These are phyloP conservation scores for Eupithecia centaureata DNA, from an alignment of 2,888 invertebrate genomes.

Conservation along the genomic window DNA sequence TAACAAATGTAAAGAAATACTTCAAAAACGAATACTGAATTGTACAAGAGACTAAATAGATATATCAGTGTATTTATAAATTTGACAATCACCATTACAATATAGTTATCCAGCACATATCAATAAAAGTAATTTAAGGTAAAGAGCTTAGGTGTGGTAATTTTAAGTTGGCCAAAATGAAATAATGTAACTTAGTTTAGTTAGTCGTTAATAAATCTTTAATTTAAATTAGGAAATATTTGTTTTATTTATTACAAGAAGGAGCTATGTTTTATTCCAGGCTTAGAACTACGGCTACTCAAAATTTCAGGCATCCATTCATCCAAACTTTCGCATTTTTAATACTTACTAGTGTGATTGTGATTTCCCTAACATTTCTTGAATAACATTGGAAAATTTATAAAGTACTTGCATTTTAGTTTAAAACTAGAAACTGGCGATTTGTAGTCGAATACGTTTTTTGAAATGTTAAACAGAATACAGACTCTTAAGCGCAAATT, in stretches of 20 bases:
- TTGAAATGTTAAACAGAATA: background rate
- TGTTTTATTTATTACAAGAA: slow-evolving; percentile 20
- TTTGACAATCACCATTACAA: slow-evolving; percentile 20
- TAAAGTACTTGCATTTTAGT: background rate
- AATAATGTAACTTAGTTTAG: background rate
- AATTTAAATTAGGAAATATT: slow-evolving; percentile 20
- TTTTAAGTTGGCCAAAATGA: slow-evolving; percentile 31
- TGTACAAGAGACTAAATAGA: background rate
- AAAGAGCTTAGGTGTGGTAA: slow-evolving; percentile 49
- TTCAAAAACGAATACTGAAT: background rate
- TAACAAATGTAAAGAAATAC: background rate
- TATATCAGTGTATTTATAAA: background rate
- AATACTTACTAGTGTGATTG: no score
- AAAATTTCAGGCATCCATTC: no score
- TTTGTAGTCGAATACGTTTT: background rate
- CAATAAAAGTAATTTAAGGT: slow-evolving; percentile 62
- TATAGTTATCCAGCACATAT: slow-evolving; percentile 59
- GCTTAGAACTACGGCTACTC: no score
- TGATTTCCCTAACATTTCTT: background rate
- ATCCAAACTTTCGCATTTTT: no score
- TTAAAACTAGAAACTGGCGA: background rate
- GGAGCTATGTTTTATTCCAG: no score
- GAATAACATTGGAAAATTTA: background rate
- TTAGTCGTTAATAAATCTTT: slow-evolving; percentile 50
- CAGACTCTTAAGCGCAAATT: background rate